Conservation (phyloP, 1,140 invertebrate genomes). For the Oedothorax gibbosus region DNA sequence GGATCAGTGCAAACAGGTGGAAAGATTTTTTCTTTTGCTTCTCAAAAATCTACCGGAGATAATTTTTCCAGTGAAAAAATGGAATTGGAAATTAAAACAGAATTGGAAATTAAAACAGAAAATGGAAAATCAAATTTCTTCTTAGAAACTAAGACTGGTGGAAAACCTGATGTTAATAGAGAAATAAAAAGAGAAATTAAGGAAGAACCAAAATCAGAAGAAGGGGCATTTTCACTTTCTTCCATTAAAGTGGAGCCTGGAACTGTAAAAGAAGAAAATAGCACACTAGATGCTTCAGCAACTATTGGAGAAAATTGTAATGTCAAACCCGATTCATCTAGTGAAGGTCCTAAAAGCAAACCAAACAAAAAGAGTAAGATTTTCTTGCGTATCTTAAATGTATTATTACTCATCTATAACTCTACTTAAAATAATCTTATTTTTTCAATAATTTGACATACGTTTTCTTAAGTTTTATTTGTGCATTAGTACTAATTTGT, state of each 20-base stretch:
- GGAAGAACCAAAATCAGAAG: conserved; percentile 72
- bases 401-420: no score
- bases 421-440: no score
- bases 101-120: conserved; percentile 39
- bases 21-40: conserved; percentile 55
- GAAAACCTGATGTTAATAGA: conserved; percentile 18
- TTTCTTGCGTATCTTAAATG: neutral
- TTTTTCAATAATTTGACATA: no score
- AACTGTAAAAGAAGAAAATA: conserved; percentile 75
- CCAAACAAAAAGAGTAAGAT: conserved; percentile 60
- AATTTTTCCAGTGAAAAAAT: conserved; percentile 48
- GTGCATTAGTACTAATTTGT: no score
- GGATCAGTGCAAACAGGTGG: conserved; percentile 46
- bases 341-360: conserved; percentile 44
- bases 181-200: conserved; percentile 5
- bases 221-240: conserved; percentile 10
- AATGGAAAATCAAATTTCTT: conserved; percentile 20
- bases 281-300: conserved; percentile 70
- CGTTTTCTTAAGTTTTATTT: no score
- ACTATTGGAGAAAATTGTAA: conserved; percentile 24
- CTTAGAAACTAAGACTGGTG: conserved; percentile 15
- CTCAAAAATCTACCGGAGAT: conserved; percentile 49
- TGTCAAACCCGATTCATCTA: conserved; percentile 47
- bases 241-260: conserved; percentile 61
- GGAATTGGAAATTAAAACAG: conserved; percentile 41